phyloP scores from a whole-genome alignment of 1,140 invertebrate species.

The Himalopsyche phryganea region DNA sequence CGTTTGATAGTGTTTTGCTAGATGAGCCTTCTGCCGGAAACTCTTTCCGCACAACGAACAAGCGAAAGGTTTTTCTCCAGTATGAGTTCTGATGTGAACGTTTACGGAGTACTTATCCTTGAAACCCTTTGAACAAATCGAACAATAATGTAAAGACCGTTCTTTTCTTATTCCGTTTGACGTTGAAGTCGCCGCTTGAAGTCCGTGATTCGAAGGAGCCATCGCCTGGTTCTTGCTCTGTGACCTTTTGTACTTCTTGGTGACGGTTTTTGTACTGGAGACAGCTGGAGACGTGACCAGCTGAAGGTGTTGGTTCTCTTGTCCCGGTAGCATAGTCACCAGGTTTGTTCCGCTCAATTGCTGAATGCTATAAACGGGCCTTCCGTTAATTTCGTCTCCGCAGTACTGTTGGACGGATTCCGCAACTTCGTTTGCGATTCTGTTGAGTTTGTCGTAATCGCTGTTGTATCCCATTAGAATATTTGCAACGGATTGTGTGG shows the following conservation, averaged over 20 bases:
- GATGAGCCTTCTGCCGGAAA: conserved; percentile 93
- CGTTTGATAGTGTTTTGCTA: conserved; percentile 96
- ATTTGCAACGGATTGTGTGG: conserved; percentile 66
- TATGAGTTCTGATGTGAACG: conserved; percentile 87
- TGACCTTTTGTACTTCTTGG: conserved; percentile 54
- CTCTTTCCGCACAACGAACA: conserved; percentile 86
- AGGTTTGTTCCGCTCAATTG: conserved; percentile 49
- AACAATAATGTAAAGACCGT: conserved; percentile 83
- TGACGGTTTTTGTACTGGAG: conserved; percentile 51
- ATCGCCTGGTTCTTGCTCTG: conserved; percentile 44
- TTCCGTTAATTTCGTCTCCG: conserved; percentile 56
- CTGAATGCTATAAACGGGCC: conserved; percentile 53
- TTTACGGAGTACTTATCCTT: conserved; percentile 93
- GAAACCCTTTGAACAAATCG: conserved; percentile 88
- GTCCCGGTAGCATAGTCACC: conserved; percentile 50
- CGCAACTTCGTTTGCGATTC: conserved; percentile 70
- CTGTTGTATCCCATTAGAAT: conserved; percentile 64
- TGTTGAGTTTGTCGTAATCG: conserved; percentile 70
- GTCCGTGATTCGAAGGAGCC: conserved; percentile 38
- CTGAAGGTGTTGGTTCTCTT: conserved; percentile 49
- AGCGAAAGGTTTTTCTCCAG: conserved; percentile 86
- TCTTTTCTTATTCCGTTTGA: conserved; percentile 70
- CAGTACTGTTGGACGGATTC: conserved; percentile 69
- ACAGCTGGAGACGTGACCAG: conserved; percentile 51
- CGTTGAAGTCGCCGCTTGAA: conserved; percentile 52